Evolutionary conservation across 1,140 invertebrate genomes (phyloP).

Genomic region (Drosophila prosaltans): DNA sequence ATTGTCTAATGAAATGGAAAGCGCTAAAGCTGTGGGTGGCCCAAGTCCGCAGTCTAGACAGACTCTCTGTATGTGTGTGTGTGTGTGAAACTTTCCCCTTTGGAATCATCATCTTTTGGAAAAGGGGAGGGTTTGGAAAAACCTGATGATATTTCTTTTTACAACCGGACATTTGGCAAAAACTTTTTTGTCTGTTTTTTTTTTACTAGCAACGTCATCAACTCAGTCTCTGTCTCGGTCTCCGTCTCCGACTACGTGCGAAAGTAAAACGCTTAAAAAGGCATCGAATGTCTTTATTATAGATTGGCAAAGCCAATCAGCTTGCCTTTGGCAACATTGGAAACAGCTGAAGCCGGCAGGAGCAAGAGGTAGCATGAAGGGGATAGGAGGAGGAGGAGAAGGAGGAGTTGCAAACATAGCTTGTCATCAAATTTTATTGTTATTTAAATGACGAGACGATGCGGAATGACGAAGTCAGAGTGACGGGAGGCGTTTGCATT

Average conservation of each 20-base stretch:
- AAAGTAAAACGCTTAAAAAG: conserved; percentile 81
- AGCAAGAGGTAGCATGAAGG: too few species aligned
- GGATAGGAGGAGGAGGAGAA: not conserved
- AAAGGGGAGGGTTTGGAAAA: conserved; percentile 30
- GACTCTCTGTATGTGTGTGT: not conserved
- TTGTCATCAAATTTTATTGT: conserved; percentile 82
- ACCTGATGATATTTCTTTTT: conserved; percentile 75
- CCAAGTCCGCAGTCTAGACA: conserved; percentile 60
- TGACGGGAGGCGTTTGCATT: not conserved
- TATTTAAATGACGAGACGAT: conserved; percentile 74
- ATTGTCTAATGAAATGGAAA: conserved; percentile 74
- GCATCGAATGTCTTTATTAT: conserved; percentile 81
- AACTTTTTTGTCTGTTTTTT: conserved; percentile 57
- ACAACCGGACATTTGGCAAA: conserved; percentile 76
- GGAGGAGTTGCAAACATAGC: conserved; percentile 54
- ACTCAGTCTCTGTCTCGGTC: conserved; percentile 21
- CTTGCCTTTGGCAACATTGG: conserved; percentile 42
- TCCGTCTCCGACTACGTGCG: conserved; percentile 61
- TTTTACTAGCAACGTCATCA: too few species aligned
- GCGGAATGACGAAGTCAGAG: not conserved
- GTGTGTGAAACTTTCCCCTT: conserved; percentile 26
- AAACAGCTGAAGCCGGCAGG: conserved; percentile 27
- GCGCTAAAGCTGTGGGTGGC: conserved; percentile 44
- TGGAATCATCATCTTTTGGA: conserved; percentile 18
- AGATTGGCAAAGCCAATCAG: conserved; percentile 70